phyloP scores from a whole-genome alignment of 2,888 invertebrate species.

The Caenorhabditis sp. region DNA sequence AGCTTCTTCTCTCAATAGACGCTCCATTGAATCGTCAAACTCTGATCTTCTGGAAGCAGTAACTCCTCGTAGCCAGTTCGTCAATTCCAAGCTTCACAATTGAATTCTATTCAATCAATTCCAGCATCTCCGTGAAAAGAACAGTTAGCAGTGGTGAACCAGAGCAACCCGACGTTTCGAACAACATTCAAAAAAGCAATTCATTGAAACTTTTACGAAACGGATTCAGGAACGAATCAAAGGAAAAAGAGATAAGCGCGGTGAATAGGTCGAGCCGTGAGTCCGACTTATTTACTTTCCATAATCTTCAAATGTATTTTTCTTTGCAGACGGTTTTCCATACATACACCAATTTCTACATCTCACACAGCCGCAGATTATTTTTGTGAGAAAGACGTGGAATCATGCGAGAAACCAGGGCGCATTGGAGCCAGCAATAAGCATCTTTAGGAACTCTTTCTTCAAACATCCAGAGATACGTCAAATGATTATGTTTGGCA shows the following conservation, averaged over 20 bases:
- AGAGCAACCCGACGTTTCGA: conserved; percentile 9
- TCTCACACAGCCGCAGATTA: conserved; percentile 63
- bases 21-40: conserved; percentile 38
- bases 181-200: conserved; percentile 45
- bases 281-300: background rate
- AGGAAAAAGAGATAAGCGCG: conserved; percentile 56
- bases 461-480: conserved; percentile 68
- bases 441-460: conserved; percentile 67
- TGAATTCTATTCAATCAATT: conserved; percentile 36
- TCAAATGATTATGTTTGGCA: conserved; percentile 65
- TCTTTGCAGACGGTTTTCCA: conserved; percentile 33
- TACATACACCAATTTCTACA: conserved; percentile 51
- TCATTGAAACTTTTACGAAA: conserved; percentile 45
- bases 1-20: conserved; percentile 17
- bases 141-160: conserved; percentile 57
- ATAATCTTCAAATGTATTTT: background rate
- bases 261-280: conserved; percentile 55
- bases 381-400: conserved; percentile 67
- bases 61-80: conserved; percentile 56
- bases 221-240: conserved; percentile 19
- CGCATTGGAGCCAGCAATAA: conserved; percentile 64
- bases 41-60: conserved; percentile 49
- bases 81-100: background rate
- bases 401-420: conserved; percentile 65
- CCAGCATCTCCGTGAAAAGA: conserved; percentile 48